Evolutionary conservation across 2,113 vertebrate genomes (phyloP).

Genomic region (Lepisosteus osseus): DNA sequence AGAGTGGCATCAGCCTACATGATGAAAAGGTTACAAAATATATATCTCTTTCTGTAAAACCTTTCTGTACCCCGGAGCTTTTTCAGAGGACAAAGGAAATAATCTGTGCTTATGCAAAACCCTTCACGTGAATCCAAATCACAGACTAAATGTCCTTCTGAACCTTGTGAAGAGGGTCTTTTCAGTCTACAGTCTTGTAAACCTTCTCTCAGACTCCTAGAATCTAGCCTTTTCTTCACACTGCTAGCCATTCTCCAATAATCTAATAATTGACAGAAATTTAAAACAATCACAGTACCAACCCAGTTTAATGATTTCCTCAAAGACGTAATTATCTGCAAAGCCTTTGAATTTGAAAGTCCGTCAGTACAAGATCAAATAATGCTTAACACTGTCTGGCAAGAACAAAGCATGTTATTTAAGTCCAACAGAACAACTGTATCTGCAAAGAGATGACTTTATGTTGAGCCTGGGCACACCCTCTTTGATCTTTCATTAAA

Average conservation of each 20-base stretch:
- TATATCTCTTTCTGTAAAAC: too few species aligned
- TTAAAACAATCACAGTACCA: slow-evolving; percentile 48
- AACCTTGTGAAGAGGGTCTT: too few species aligned
- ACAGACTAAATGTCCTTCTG: too few species aligned
- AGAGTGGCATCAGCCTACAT: slow-evolving; percentile 13
- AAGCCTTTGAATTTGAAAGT: slow-evolving; percentile 17
- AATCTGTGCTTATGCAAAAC: too few species aligned
- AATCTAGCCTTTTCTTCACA: slow-evolving; percentile 19
- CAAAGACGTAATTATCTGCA: slow-evolving; percentile 58
- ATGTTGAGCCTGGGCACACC: slow-evolving; percentile 38
- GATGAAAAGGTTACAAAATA: too few species aligned
- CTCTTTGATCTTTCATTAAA: slow-evolving; percentile 32
- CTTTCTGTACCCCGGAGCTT: too few species aligned
- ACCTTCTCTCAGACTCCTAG: slow-evolving; percentile 12
- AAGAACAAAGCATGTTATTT: slow-evolving; percentile 51
- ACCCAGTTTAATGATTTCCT: slow-evolving; percentile 47
- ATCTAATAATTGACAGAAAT: slow-evolving; percentile 35
- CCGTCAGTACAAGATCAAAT: slow-evolving; percentile 56
- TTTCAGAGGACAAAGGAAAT: too few species aligned
- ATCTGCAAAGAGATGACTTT: slow-evolving; percentile 29
- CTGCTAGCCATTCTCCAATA: slow-evolving; percentile 23
- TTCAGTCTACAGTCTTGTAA: too few species aligned
- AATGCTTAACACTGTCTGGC: slow-evolving; percentile 44
- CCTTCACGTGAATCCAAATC: too few species aligned
- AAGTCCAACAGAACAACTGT: slow-evolving; percentile 33